Base-by-base conservation (phyloP, 1,140 invertebrate genomes). In the Hylaeus volcanicus region DNA sequence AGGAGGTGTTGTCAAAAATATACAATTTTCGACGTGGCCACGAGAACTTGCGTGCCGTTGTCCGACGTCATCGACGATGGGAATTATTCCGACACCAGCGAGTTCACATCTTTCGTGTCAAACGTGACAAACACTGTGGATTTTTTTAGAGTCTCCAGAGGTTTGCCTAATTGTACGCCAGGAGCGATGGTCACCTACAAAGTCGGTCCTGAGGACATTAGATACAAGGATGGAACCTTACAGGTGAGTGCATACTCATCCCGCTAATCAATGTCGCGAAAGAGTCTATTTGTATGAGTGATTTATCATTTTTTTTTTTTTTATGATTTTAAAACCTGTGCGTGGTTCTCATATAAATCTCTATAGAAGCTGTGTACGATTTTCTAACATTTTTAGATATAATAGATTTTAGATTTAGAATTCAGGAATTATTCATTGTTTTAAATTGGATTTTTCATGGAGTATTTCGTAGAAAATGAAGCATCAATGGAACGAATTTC, bases 1-100 rank as follows among this genome's bases (percentile, higher is more conserved):
- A 73, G 82, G 39, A 85, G 83, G 56, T 90, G 89, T 48, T 90
- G 89, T 53, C 61, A 66, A 41, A 60, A 14, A 1, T 53, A 71
- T 5, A 12, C 9, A 0, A 2, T 86, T 48, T 89, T 80, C 26
- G 80, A 88, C 61, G 11, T 58, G 0, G 45, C 6, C 8, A 74
- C 45, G 26, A 84, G 69, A 14, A 43, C 26, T 5, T 90, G 89
- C 63, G 72, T 83, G 26, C 3, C 56, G 5, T 14, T 2, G 3
- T 37, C 3, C 9, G 26, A 64, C 26, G 37, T 9, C 1, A 5
- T 8, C 65, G 15, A 2, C 3, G 68, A 39, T 1, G 39, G 11
- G 39, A 14, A 58, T 60, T 6, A 65, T 56, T 41, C 60, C 3
- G 0, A 76, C n/a, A 39, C 9, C 1, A 8, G 72, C 3, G 56